Conservation (phyloP, 1,140 invertebrate species). For the Hesperophylax magnus region DNA sequence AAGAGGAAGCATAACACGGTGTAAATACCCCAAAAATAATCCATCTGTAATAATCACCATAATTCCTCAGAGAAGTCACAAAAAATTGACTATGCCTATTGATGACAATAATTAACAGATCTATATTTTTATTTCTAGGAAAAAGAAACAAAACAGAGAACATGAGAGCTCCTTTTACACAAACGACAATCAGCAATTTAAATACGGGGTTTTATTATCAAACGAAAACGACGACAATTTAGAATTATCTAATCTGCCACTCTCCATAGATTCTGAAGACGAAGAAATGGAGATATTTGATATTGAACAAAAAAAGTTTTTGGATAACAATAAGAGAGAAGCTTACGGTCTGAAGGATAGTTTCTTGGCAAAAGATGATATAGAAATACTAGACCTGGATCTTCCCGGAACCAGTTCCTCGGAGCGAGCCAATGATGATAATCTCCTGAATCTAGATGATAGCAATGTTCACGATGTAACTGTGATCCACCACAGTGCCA, state of each 20-base stretch:
- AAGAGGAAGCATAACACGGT: too few species aligned
- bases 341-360: conserved; percentile 11
- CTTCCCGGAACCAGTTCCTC: conserved; percentile 43
- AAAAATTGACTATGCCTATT: neutral
- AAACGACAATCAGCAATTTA: conserved; percentile 50
- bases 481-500: conserved; percentile 17
- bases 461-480: neutral
- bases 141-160: conserved; percentile 24
- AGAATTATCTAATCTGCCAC: conserved; percentile 47
- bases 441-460: conserved; percentile 46
- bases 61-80: neutral
- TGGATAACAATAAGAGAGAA: conserved; percentile 20
- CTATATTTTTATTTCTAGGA: conserved; percentile 40
- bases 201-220: conserved; percentile 52
- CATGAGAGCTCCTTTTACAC: conserved; percentile 34
- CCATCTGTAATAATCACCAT: neutral
- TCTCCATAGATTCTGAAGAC: conserved; percentile 49
- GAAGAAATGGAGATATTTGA: conserved; percentile 56
- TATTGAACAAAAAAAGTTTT: conserved; percentile 47
- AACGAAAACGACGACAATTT: conserved; percentile 48
- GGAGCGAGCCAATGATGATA: conserved; percentile 30
- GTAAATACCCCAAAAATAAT: too few species aligned
- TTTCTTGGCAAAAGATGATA: conserved; percentile 48
- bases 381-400: conserved; percentile 52
- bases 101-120: neutral